phyloP scores from a whole-genome alignment of 2,113 vertebrate genomes.

The Aviceda subcristata region DNA sequence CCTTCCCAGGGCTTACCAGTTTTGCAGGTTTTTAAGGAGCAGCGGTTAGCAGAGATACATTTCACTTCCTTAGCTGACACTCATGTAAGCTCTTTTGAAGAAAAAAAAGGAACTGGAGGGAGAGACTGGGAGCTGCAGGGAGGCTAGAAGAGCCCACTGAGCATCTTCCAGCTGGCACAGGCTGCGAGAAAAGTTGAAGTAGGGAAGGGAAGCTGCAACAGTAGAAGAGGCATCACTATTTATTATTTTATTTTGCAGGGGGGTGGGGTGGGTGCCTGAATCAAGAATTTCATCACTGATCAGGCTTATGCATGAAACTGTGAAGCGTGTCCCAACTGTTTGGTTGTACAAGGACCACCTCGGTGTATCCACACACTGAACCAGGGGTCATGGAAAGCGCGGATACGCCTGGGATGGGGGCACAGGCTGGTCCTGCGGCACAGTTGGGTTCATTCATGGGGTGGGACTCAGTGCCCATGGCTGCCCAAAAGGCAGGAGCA shows the following conservation, averaged over 20 bases:
- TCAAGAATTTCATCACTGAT: not conserved
- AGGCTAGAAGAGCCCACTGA: not conserved
- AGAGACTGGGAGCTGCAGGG: not conserved
- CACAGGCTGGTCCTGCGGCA: not conserved
- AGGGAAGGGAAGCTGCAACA: not conserved
- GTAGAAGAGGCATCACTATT: not conserved
- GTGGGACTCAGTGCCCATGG: not conserved
- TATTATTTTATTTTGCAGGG: not conserved
- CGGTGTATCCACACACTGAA: not conserved
- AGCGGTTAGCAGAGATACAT: not conserved
- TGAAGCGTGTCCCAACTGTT: not conserved
- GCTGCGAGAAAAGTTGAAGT: not conserved
- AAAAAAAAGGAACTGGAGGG: not conserved
- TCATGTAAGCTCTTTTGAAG: not conserved
- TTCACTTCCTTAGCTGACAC: not conserved
- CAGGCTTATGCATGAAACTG: not conserved
- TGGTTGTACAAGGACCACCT: not conserved
- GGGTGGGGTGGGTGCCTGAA: not conserved
- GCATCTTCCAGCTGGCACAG: not conserved
- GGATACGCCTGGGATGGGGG: accelerated
- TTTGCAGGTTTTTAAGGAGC: not conserved
- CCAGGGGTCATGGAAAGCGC: not conserved
- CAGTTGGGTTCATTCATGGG: not conserved
- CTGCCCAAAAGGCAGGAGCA: not conserved
- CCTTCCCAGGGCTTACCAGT: not conserved